Base-by-base conservation (phyloP, 1,140 invertebrate genomes). In the Saccostrea cuccullata region DNA sequence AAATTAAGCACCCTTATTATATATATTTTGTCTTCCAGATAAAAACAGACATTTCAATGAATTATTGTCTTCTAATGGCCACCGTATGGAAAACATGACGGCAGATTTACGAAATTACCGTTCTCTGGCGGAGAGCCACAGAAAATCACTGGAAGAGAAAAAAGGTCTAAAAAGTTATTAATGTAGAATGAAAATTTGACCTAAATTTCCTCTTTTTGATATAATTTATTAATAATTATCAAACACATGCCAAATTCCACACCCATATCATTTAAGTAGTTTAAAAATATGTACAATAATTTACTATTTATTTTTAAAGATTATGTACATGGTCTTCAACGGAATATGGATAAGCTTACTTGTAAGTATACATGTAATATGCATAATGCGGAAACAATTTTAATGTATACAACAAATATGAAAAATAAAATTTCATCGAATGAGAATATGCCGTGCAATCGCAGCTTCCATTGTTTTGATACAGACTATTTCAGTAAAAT, bases 11-110 rank as follows among this genome's bases (percentile, higher is more conserved):
- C 17, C 2, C 15, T 64, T 64, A 8, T 6, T 64, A n/a, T 64
- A 20, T 64, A n/a, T 64, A 20, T 64, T 60, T 64, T 64, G 36
- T 77, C 30, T 1, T 30, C 8, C 11, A 77, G 70, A 77, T 5
- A 36, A 77, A 30, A 77, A 36, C 26, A 26, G 70, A 77, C 70
- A 77, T 36, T 15, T 77, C 70, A 77, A 77, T 26, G 70, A 77
- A 77, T 36, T 36, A 26, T 36, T 77, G 23, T 77, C 70, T 30
- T 30, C 2, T 15, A 77, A 23, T 77, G 70, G 70, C 13, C 30
- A 77, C 26, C 70, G 70, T 77, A 36, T 77, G 30, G 70, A 77
- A 15, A 77, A 17, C 26, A 77, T 77, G 70, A 11, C 11, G 13
- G 23, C 23, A 15, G 70, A 77, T 15, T 13, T 77, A 12, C 0